Evolutionary conservation across 2,113 vertebrate genomes (phyloP).

Genomic region (Calidris pugnax): DNA sequence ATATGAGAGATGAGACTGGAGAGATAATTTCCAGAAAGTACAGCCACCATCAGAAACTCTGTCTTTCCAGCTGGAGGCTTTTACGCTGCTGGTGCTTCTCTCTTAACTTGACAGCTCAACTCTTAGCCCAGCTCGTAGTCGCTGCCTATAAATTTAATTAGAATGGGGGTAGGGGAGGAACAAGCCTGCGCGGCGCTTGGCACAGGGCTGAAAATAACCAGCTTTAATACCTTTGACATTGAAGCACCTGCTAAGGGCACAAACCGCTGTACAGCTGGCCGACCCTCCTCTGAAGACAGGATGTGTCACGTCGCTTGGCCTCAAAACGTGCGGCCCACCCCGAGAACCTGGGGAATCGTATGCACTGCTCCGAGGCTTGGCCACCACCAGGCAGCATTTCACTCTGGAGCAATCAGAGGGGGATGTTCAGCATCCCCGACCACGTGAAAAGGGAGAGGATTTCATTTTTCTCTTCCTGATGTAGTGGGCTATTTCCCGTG

Average conservation of each 20-base stretch:
- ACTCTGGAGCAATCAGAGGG: background rate
- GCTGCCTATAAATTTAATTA: slow-evolving; percentile 45
- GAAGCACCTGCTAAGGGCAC: slow-evolving; percentile 51
- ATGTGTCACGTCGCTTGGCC: background rate
- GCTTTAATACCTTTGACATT: slow-evolving; percentile 51
- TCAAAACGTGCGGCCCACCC: background rate
- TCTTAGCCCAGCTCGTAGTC: background rate
- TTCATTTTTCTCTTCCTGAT: background rate
- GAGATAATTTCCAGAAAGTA: slow-evolving; percentile 36
- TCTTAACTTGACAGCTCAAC: slow-evolving; percentile 15
- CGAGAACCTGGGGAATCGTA: background rate
- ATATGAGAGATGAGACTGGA: background rate
- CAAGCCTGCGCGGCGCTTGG: background rate
- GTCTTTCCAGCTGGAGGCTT: slow-evolving; percentile 45
- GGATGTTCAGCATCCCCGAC: background rate
- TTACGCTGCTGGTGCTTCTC: background rate
- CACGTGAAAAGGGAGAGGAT: background rate
- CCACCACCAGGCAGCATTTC: background rate
- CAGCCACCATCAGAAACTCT: background rate
- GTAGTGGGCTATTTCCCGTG: background rate
- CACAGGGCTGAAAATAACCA: slow-evolving; percentile 18
- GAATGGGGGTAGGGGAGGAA: slow-evolving; percentile 2
- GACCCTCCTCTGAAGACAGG: background rate
- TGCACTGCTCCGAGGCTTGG: background rate
- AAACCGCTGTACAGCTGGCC: background rate